Evolutionary conservation across 1,140 invertebrate species (phyloP).

Genomic region (Drosophila grimshawi): DNA sequence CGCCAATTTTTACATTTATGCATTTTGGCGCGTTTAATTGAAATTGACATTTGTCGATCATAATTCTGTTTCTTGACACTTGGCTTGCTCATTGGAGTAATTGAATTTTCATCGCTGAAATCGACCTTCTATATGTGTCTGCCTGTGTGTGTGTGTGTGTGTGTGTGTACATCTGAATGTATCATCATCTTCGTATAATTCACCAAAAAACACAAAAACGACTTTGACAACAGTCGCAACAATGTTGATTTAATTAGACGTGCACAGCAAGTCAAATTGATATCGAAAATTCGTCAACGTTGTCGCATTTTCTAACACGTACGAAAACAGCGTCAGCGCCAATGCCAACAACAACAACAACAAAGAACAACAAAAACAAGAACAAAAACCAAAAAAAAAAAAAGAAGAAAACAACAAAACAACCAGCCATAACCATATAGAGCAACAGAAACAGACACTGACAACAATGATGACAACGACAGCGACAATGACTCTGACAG

Average conservation of each 20-base stretch:
- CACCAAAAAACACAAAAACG: constrained; percentile 16
- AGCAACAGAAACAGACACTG: constrained; percentile 23
- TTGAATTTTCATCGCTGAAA: constrained; percentile 61
- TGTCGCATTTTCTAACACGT: constrained; percentile 64
- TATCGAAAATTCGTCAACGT: constrained; percentile 45
- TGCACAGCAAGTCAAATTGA: constrained; percentile 64
- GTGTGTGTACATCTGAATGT: background rate
- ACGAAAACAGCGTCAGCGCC: constrained; percentile 24
- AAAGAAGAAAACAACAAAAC: too few species aligned
- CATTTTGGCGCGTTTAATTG: constrained; percentile 44
- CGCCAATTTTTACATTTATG: constrained; percentile 27
- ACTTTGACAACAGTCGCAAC: constrained; percentile 18
- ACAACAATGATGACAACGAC: constrained; percentile 29
- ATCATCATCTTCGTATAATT: constrained; percentile 15
- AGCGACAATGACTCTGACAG: constrained; percentile 30
- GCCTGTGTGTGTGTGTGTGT: background rate
- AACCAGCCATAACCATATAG: constrained; percentile 3
- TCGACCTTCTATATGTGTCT: constrained; percentile 24
- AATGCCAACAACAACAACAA: background rate
- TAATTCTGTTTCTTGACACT: constrained; percentile 56
- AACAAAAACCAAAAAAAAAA: too few species aligned
- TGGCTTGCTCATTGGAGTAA: constrained; percentile 67
- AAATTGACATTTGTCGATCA: constrained; percentile 64
- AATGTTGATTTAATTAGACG: constrained; percentile 76
- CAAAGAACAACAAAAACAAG: constrained; percentile 3